Evolutionary conservation across 2,888 invertebrate species (phyloP), one percentile per base, ranked within the genome.

Genomic region (Pardosa pseudoannulata): DNA sequence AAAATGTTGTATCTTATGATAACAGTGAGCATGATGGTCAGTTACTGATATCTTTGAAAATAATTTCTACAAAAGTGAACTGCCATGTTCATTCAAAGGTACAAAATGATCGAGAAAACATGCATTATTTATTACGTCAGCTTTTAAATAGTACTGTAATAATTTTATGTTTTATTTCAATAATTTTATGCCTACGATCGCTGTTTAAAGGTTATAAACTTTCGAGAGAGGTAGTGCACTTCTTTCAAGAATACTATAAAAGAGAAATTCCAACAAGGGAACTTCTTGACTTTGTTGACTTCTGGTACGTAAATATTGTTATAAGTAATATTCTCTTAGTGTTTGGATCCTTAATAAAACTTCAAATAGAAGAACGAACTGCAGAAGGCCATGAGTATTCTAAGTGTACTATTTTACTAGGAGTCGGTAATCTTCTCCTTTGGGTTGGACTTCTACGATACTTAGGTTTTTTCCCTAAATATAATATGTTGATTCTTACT

Each of bases 401-500:
- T 91, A 93, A 96, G 0, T 98, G 98, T 91, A 98, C 98, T 67
- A 93, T 99, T 32, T 95, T 98, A 90, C 93, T 99, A 19, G 99
- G 99, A 1, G 94, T 96, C 11, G 99, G 99, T 5, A 98, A 97
- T 91, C 93, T 99, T 89, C 93, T 99, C 0, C 98, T 98, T 0
- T 99, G 99, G 98, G 96, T 98, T 91, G 99, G 99, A 36, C 96
- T 99, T 0, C 93, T 99, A 19, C 94, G 99, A 76, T 99, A 99
- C 91, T 93, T 99, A 31, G 98, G 98, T 28, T 99, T 99, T 92
- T 99, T 99, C 92, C 96, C 96, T 91, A 98, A 98, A 0, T 99
- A 99, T 92, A 99, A 99, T 93, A 93, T 99, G 78, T 96, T 99
- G 0, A 98, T 99, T 90, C 92, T 99, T 62, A 99, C 99, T 0